Percentiles rank a stretch among this genome's conserved stretches.
Evolutionary conservation across 2,888 invertebrate species (phyloP).

Genomic region (Cancer borealis): DNA sequence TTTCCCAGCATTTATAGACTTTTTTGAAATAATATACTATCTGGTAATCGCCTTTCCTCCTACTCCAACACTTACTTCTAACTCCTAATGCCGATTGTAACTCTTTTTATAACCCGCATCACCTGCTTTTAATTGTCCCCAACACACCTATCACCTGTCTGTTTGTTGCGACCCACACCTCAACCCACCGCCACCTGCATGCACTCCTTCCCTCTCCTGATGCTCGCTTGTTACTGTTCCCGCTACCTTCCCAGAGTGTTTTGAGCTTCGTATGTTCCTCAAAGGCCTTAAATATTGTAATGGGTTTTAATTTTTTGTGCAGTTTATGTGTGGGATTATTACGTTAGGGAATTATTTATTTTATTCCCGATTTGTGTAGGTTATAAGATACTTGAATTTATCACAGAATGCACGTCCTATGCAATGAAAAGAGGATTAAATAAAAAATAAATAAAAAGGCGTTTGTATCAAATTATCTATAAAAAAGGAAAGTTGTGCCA

Average conservation of each 20-base stretch:
- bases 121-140: background rate
- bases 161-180: background rate
- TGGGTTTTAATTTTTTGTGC: background rate
- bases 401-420: background rate
- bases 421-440: background rate
- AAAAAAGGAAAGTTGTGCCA: background rate
- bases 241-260: conserved; percentile 14
- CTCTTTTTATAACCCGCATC: background rate
- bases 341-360: background rate
- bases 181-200: background rate
- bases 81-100: background rate
- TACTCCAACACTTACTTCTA: background rate
- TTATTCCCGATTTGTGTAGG: background rate
- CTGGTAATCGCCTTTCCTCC: background rate
- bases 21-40: background rate
- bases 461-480: background rate
- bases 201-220: background rate
- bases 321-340: background rate
- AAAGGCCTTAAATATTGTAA: background rate
- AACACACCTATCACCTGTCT: background rate
- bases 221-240: conserved; percentile 9
- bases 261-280: conserved; percentile 18
- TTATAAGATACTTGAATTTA: background rate
- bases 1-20: background rate
- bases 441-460: background rate